Conservation (phyloP, 2,797 vertebrate species). For the Sebastes variabilis region DNA sequence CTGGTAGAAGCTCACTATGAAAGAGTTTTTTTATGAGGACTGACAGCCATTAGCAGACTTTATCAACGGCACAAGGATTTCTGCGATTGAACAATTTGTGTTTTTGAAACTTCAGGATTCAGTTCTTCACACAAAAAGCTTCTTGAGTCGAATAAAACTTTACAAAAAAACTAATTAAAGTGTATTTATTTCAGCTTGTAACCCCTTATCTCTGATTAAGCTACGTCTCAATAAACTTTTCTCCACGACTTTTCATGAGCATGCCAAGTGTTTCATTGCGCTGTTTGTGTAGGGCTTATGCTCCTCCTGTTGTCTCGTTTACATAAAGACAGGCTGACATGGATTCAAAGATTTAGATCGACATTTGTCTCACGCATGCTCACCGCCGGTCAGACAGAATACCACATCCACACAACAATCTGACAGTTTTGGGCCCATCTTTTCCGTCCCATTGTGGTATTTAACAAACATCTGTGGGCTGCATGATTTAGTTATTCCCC, state of each 20-base stretch:
- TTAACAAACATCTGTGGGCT: conserved; percentile 74
- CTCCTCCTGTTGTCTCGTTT: conserved; percentile 57
- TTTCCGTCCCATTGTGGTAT: conserved; percentile 50
- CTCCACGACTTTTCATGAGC: neutral
- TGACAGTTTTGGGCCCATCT: conserved; percentile 43
- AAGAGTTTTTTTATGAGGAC: neutral
- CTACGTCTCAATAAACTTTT: conserved; percentile 19
- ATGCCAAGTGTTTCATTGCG: conserved; percentile 36
- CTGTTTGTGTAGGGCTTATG: conserved; percentile 41
- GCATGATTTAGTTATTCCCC: conserved; percentile 69
- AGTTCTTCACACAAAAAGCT: neutral
- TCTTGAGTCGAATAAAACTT: neutral
- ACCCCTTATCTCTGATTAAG: conserved; percentile 20
- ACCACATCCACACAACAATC: conserved; percentile 33
- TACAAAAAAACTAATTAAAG: neutral
- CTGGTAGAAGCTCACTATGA: neutral
- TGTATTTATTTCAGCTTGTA: conserved; percentile 16
- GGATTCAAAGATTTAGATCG: conserved; percentile 49
- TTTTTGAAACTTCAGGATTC: neutral
- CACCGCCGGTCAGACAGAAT: conserved; percentile 38
- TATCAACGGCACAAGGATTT: neutral
- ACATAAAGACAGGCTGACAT: conserved; percentile 45
- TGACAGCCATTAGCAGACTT: neutral
- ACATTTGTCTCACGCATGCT: conserved; percentile 44
- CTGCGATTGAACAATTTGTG: neutral